These are phyloP conservation scores for Mustela erminea DNA, from an alignment of 2,797 vertebrate species.

Conservation along the genomic window DNA sequence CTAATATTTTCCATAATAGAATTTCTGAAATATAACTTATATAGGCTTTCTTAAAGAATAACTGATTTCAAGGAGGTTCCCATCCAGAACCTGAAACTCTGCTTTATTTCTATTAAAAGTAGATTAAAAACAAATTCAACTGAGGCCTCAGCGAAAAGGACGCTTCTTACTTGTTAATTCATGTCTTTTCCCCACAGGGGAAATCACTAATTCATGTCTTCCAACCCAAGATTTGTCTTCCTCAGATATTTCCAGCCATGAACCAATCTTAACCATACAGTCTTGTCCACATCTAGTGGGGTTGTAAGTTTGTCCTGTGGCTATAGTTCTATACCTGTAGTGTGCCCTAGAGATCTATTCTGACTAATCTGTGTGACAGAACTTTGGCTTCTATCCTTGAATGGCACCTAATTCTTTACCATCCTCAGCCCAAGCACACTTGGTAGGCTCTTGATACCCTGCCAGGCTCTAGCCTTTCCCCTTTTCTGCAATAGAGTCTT, in stretches of 20 bases:
- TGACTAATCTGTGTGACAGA: not conserved
- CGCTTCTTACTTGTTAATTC: not conserved
- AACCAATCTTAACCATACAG: not conserved
- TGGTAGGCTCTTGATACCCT: not conserved
- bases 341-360: not conserved
- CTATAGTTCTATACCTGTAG: not conserved
- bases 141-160: not conserved
- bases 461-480: not conserved
- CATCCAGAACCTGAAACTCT: slow-evolving; percentile 68
- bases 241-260: not conserved
- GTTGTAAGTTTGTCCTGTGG: not conserved
- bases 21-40: slow-evolving; percentile 70
- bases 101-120: slow-evolving; percentile 82
- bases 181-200: not conserved
- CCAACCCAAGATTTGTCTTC: not conserved
- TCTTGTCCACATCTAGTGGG: not conserved
- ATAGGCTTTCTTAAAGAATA: slow-evolving; percentile 77
- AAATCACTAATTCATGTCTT: not conserved
- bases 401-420: not conserved
- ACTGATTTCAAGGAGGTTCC: slow-evolving; percentile 71
- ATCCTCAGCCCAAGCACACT: not conserved
- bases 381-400: not conserved
- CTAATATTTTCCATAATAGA: slow-evolving; percentile 57
- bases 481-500: not conserved
- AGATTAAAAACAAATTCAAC: slow-evolving; percentile 68